Evolutionary conservation across 2,888 invertebrate species (phyloP).

Genomic region (Diploptera punctata): DNA sequence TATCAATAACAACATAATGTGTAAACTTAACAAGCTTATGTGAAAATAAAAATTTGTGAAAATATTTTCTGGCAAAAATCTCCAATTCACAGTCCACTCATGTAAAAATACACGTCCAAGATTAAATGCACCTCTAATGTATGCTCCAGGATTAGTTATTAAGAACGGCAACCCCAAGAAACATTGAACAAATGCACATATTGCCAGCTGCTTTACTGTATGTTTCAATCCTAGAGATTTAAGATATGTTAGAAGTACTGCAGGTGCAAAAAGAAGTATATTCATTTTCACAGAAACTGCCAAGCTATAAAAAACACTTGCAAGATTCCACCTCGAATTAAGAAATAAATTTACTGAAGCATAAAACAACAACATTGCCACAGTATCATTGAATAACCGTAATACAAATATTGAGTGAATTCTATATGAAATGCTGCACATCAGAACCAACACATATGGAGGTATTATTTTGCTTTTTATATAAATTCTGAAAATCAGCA

Average conservation of each 20-base stretch:
- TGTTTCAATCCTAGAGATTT: constrained; percentile 73
- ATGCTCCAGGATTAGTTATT: constrained; percentile 66
- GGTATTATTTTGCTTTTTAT: constrained; percentile 86
- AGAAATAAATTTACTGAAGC: constrained; percentile 84
- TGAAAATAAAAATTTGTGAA: constrained; percentile 89
- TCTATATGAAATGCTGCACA: constrained; percentile 93
- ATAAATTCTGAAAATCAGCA: constrained; percentile 85
- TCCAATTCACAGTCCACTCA: constrained; percentile 99
- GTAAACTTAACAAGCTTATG: constrained; percentile 72
- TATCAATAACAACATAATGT: constrained; percentile 70
- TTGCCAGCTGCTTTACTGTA: constrained; percentile 74
- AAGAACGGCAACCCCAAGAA: constrained; percentile 89
- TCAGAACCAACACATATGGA: constrained; percentile 87
- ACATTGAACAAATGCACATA: constrained; percentile 86
- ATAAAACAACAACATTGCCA: constrained; percentile 89
- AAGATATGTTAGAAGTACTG: constrained; percentile 84
- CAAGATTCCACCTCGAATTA: constrained; percentile 77
- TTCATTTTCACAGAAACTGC: constrained; percentile 99
- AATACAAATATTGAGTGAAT: constrained; percentile 98
- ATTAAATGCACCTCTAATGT: constrained; percentile 82
- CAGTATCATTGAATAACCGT: constrained; percentile 95
- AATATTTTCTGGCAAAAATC: constrained; percentile 79
- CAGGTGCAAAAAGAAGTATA: constrained; percentile 93
- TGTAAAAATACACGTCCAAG: constrained; percentile 93
- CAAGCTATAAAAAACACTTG: constrained; percentile 87